These are phyloP conservation scores for Phyllostomus hastatus DNA, from an alignment of 2,113 vertebrate species.

Conservation along the genomic window DNA sequence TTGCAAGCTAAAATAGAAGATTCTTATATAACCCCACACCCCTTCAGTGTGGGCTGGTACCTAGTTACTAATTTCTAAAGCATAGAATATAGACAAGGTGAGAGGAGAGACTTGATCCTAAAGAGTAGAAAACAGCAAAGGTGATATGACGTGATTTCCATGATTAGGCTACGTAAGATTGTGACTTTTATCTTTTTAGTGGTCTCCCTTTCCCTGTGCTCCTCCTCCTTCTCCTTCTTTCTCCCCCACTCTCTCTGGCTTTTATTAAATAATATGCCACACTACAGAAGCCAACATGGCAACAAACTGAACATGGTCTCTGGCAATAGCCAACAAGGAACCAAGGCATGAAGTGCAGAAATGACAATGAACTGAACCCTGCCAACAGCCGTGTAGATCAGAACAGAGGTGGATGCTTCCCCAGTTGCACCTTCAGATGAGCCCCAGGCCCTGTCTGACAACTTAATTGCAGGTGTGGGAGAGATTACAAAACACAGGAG, in stretches of 20 bases:
- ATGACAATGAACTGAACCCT: background rate
- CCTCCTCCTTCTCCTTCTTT: background rate
- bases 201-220: background rate
- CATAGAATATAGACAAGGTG: background rate
- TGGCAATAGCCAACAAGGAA: background rate
- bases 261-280: background rate
- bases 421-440: background rate
- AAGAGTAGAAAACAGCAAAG: background rate
- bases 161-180: background rate
- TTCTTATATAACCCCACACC: background rate
- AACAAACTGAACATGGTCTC: background rate
- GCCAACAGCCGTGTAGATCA: background rate
- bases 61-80: background rate
- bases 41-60: background rate
- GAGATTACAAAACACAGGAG: background rate
- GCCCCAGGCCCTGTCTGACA: background rate
- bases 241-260: background rate
- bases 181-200: background rate
- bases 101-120: background rate
- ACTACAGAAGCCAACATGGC: background rate
- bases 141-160: background rate
- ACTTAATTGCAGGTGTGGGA: background rate
- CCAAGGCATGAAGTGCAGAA: background rate
- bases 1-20: background rate
- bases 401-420: background rate